Conservation (phyloP, 2,888 invertebrate genomes). For the Nomada ferruginata region DNA sequence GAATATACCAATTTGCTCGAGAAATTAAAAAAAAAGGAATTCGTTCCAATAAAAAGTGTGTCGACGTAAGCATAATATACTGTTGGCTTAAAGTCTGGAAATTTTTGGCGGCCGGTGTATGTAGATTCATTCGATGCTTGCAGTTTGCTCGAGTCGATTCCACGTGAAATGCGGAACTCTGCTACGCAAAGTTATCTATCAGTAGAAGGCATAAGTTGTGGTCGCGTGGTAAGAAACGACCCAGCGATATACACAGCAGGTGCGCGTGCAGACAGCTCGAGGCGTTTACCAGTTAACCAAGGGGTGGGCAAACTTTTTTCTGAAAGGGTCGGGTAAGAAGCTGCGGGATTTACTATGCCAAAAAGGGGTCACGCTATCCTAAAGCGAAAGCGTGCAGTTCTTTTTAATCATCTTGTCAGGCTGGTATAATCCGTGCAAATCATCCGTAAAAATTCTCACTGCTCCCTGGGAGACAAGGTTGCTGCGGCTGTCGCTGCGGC, state of each 20-base stretch:
- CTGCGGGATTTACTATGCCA: constrained; percentile 56
- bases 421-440: constrained; percentile 50
- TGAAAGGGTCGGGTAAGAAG: constrained; percentile 55
- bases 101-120: too few relatives aligned
- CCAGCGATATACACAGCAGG: constrained; percentile 50
- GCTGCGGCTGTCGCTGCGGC: too few relatives aligned
- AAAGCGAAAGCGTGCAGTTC: constrained; percentile 37
- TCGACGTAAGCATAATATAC: too few relatives aligned
- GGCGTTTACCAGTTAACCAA: constrained; percentile 58
- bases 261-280: constrained; percentile 63
- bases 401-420: constrained; percentile 59
- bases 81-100: too few relatives aligned
- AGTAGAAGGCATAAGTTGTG: constrained; percentile 42
- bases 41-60: neutral
- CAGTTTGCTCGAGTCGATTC: neutral
- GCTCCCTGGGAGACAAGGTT: neutral
- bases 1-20: neutral
- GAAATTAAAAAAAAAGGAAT: neutral
- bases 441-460: constrained; percentile 44
- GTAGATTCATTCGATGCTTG: too few relatives aligned
- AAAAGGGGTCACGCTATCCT: constrained; percentile 57
- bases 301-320: constrained; percentile 60
- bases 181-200: constrained; percentile 17
- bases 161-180: constrained; percentile 5
- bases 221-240: constrained; percentile 57